phyloP scores from a whole-genome alignment of 2,888 invertebrate genomes.

The Choreutis nemorana region DNA sequence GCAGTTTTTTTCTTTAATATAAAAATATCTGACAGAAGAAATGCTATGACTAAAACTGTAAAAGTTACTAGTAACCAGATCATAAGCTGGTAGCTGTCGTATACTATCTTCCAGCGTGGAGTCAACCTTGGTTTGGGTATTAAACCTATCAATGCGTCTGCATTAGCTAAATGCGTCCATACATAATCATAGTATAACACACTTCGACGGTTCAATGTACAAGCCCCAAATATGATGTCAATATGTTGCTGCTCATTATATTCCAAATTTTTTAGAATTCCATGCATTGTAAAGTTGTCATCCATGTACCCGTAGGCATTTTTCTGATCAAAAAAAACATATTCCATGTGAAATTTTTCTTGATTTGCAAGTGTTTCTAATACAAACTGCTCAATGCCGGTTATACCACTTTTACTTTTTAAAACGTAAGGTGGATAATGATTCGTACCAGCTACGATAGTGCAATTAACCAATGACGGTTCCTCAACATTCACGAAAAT shows the following conservation, averaged over 20 bases:
- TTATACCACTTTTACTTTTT: neutral
- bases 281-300: conserved; percentile 8
- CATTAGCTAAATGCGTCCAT: conserved; percentile 7
- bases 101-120: conserved; percentile 10
- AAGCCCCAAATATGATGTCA: conserved; percentile 8
- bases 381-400: conserved; percentile 9
- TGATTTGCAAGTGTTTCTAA: conserved; percentile 4
- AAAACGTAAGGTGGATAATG: conserved; percentile 7
- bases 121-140: conserved; percentile 4
- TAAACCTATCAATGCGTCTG: conserved; percentile 6
- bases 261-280: conserved; percentile 6
- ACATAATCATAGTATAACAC: conserved; percentile 5
- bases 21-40: conserved; percentile 1
- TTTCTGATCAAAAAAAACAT: conserved; percentile 3
- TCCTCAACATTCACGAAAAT: neutral
- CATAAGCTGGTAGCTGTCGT: conserved; percentile 4
- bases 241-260: conserved; percentile 9
- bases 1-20: neutral
- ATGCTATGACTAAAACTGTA: conserved; percentile 2
- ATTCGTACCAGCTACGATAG: conserved; percentile 7
- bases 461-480: conserved; percentile 6
- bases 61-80: conserved; percentile 6
- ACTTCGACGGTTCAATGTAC: conserved; percentile 6
- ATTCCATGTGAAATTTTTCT: conserved; percentile 5
- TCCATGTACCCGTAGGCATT: conserved; percentile 7